Percentiles rank a stretch among this genome's conserved stretches.
Evolutionary conservation across 92 coral and sea anemone genomes (phyloP).

Genomic region (Galaxea fascicularis): DNA sequence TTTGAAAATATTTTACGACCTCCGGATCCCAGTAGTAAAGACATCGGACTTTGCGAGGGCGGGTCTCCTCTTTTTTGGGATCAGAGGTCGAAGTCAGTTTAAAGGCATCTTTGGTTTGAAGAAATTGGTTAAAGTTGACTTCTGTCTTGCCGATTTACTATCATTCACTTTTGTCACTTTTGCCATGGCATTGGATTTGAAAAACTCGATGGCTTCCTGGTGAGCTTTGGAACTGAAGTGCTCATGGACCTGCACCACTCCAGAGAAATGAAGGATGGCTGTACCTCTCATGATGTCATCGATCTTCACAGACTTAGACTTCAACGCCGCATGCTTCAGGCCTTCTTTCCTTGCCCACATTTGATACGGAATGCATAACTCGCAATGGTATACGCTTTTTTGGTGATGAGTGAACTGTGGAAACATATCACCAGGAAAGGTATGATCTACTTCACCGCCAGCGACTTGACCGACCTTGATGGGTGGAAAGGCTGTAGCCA

Average conservation of each 20-base stretch:
- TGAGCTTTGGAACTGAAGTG: constrained; percentile 37
- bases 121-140: constrained; percentile 26
- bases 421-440: constrained; percentile 46
- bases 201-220: constrained; percentile 40
- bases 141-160: constrained; percentile 4
- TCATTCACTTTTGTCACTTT: constrained; percentile 2
- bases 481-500: constrained; percentile 58
- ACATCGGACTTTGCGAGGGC: constrained; percentile 20
- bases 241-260: constrained; percentile 37
- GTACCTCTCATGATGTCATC: constrained; percentile 36
- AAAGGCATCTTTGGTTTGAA: constrained; percentile 27
- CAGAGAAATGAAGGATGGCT: constrained; percentile 38
- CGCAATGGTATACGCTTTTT: constrained; percentile 42
- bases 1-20: constrained; percentile 54
- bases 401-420: constrained; percentile 53
- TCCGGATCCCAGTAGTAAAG: constrained; percentile 57
- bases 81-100: constrained; percentile 58
- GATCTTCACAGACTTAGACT: constrained; percentile 20
- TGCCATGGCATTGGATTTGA: neutral
- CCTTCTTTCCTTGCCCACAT: constrained; percentile 46
- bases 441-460: constrained; percentile 18
- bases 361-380: constrained; percentile 44
- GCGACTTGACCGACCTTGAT: constrained; percentile 52
- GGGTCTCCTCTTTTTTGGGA: neutral
- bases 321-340: constrained; percentile 25